Evolutionary conservation across 2,888 invertebrate species (phyloP), one percentile per base, ranked within the genome.

Genomic region (Phalera bucephala): DNA sequence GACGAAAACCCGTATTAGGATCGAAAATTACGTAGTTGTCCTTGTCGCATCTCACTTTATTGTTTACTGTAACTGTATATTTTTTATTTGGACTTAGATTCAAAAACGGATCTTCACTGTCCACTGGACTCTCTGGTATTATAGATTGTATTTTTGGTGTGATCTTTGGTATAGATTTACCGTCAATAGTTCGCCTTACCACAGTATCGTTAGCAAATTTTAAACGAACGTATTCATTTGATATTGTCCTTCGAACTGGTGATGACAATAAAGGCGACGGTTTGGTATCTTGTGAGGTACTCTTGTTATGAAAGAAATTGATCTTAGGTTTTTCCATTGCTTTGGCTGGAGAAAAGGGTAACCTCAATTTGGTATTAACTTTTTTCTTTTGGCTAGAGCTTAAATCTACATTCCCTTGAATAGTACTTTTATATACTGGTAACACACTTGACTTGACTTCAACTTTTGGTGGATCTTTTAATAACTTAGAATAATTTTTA

Each of bases 1-100:
- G 60, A 28, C 80, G 78, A 52, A 90, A 90, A n/a, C 90, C 90
- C 31, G 86, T 86, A 29, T 62, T 65, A 1, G 90, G 90, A 65
- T 90, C 90, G 48, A 90, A 90, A 57, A 90, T 84, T 10, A 90
- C 90, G 46, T 90, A 90, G 63, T 90, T 90, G 51, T 90, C 90
- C 64, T 90, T 90, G 60, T 90, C 90, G 59, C 88, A 90, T 50
- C 90, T 70, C 34, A 90, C 89, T 76, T 74, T 88, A 58, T 89
- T 88, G 53, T 90, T 89, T 20, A 89, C 79, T 29, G 90, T 90
- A 13, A 90, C 88, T 3, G 90, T 90, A 47, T 90, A 90, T 61
- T 90, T 90, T 75, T 90, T 90, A 54, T 90, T 90, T 2, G 90
- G 90, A 48, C 89, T 90, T 44, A 90, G 66, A 51, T 89, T 88